Base-by-base conservation (phyloP, 2,113 vertebrate species). In the Rhineura floridana region DNA sequence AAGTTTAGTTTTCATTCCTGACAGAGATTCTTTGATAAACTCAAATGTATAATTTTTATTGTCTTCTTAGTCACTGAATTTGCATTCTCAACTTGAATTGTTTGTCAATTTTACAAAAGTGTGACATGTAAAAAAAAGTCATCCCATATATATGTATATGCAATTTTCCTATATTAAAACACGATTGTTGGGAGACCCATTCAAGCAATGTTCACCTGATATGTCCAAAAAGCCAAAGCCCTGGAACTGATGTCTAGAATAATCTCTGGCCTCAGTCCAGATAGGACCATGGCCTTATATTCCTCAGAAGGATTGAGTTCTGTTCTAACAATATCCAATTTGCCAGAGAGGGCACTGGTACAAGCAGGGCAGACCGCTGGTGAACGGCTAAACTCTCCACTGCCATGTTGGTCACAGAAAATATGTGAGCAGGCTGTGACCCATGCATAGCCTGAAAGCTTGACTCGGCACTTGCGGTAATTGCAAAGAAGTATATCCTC, bases 351-450 rank as follows among this genome's bases (percentile, higher is more conserved):
- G 0, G 97, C 96, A 33, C 97, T 98, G 55, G 96, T 97, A 86
- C 98, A 98, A 42, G 98, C 98, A 1, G 98, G 98, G 90, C 98
- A 98, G 89, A 97, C 93, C 62, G 97, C 97, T 0, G 98, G 98
- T 0, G 97, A 97, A 48, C 96, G 97, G 91, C 97, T 98, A 92
- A 98, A 98, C 92, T 98, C 98, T 13, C 96, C 97, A 0, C 98
- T 98, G 8, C 98, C 98, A 8, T 98, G 98, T 82, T 97, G 97
- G 72, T 98, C 98, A 88, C 98, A 98, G 95, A 98, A 98, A 28
- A 98, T 97, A 39, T 98, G 98, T 0, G 98, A 98, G 90, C 98
- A 98, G 6, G 98, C 97, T 13, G 98, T 98, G 87, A 98, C 97
- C 98, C 98, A 98, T 0, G 97, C 98, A 7, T 98, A 98, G 69